phyloP scores from a whole-genome alignment of 2,888 invertebrate genomes.

The Volucella zonaria region DNA sequence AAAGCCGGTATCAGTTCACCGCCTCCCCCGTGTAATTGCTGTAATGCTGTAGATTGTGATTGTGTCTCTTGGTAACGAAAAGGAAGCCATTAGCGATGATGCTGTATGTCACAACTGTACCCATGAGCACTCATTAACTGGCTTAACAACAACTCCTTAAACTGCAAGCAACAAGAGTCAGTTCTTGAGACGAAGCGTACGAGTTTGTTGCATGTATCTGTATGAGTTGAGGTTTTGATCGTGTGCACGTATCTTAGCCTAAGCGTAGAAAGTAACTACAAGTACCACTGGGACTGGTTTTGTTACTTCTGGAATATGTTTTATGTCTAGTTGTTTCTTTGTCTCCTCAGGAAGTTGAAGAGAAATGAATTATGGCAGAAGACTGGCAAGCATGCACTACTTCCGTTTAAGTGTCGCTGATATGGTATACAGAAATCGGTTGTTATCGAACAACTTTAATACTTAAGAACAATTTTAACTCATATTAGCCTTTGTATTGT shows the following conservation, averaged over 20 bases:
- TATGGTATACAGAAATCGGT: no score
- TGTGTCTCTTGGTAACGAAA: constrained; percentile 53
- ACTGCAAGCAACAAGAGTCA: constrained; percentile 44
- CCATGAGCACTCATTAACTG: constrained; percentile 66
- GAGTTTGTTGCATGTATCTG: constrained; percentile 9
- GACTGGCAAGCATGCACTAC: constrained; percentile 16
- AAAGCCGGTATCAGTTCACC: not conserved
- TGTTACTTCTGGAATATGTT: constrained; percentile 29
- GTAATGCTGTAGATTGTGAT: constrained; percentile 30
- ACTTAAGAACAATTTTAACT: no score
- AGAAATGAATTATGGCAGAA: not conserved
- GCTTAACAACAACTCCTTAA: constrained; percentile 65
- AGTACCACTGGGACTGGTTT: constrained; percentile 51
- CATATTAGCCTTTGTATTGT: no score
- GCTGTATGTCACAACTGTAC: constrained; percentile 64
- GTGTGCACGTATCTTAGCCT: not conserved
- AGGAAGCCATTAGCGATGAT: constrained; percentile 61
- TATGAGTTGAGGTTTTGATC: not conserved
- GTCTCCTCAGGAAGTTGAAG: not conserved
- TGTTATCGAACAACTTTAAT: no score
- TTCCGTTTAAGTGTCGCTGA: constrained; percentile 28
- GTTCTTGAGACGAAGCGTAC: constrained; percentile 15
- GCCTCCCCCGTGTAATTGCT: constrained; percentile 6
- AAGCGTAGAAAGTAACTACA: no score
- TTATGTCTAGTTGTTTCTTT: constrained; percentile 13